Percentiles rank a stretch among this genome's conserved stretches.
Conservation (phyloP, 2,113 vertebrate species). For the Otus sunia region DNA sequence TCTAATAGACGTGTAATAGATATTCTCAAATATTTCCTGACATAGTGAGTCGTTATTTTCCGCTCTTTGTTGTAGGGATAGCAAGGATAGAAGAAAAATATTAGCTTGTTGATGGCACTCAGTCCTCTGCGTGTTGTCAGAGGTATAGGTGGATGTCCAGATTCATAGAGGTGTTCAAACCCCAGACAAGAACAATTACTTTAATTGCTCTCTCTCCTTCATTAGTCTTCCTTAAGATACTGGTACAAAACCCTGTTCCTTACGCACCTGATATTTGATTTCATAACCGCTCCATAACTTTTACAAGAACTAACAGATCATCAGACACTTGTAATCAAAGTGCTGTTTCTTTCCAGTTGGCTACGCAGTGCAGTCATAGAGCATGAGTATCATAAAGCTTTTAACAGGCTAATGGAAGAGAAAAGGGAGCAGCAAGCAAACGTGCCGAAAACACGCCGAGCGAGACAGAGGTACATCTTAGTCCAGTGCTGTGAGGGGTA, state of each 20-base stretch:
- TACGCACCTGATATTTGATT: neutral
- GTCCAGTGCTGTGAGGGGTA: constrained; percentile 15
- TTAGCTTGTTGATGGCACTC: neutral
- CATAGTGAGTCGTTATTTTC: neutral
- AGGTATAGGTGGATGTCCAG: neutral
- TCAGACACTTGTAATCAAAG: neutral
- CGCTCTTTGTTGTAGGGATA: neutral
- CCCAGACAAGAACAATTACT: neutral
- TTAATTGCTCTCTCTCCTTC: neutral
- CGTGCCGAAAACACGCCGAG: rapidly evolving
- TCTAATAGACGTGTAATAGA: neutral
- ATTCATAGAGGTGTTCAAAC: neutral
- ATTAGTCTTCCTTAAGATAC: neutral
- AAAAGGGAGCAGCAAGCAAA: neutral
- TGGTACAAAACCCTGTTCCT: neutral
- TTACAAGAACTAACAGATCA: neutral
- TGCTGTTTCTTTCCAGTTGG: constrained; percentile 49
- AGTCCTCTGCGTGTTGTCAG: neutral
- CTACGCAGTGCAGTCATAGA: neutral
- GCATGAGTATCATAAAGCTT: neutral
- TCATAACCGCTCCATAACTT: neutral
- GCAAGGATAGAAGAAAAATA: neutral
- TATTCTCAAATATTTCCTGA: neutral
- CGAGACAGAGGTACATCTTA: neutral
- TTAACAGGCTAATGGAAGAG: neutral